Evolutionary conservation across 2,113 vertebrate species (phyloP).

Genomic region (Pavo muticus): DNA sequence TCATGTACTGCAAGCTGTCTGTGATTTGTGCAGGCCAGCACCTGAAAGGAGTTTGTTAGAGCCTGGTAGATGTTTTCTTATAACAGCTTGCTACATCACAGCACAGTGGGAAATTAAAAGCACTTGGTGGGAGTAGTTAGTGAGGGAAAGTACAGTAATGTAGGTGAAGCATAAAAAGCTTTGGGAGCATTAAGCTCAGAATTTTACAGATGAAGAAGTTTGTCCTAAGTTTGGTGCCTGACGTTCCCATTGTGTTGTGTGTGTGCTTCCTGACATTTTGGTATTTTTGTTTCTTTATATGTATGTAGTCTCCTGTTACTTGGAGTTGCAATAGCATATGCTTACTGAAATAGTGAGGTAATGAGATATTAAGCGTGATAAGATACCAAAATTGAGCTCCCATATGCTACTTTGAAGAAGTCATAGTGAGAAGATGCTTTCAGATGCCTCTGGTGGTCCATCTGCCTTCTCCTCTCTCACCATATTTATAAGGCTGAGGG

Average conservation of each 20-base stretch:
- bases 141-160: not conserved
- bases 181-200: not conserved
- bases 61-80: slow-evolving; percentile 29
- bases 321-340: not conserved
- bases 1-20: not conserved
- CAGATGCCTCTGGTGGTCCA: not conserved
- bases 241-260: not conserved
- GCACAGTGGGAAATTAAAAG: slow-evolving; percentile 41
- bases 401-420: not conserved
- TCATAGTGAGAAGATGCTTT: not conserved
- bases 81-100: slow-evolving; percentile 24
- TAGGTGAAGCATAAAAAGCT: slow-evolving; percentile 19
- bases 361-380: rapidly evolving
- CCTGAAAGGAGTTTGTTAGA: slow-evolving; percentile 14
- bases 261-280: not conserved
- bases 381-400: not conserved
- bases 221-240: slow-evolving; percentile 1
- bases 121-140: not conserved
- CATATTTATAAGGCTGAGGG: not conserved
- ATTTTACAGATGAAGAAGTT: not conserved
- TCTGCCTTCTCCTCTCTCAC: not conserved
- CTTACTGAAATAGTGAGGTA: not conserved
- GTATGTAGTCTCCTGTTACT: not conserved
- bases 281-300: not conserved
- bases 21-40: not conserved